phyloP scores from a whole-genome alignment of 2,888 invertebrate genomes.

The Drosophila differens region DNA sequence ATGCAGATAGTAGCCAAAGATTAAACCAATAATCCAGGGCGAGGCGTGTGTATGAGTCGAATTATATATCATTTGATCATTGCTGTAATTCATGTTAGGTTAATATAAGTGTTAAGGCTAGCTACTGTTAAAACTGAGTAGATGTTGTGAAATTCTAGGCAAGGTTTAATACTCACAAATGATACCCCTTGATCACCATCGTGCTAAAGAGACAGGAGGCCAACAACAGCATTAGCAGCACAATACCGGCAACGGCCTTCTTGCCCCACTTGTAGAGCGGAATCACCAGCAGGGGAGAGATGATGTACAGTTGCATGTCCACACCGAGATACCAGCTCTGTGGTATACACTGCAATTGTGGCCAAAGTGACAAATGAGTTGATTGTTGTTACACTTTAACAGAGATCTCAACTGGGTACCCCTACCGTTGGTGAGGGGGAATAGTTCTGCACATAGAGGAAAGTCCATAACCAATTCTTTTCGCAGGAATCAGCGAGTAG shows the following conservation, averaged over 20 bases:
- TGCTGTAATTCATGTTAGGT: not conserved
- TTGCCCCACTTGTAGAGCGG: conserved; percentile 84
- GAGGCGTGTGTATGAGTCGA: conserved; percentile 71
- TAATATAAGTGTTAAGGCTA: not conserved
- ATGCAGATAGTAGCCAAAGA: conserved; percentile 78
- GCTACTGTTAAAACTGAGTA: not conserved
- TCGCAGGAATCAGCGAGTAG: no score
- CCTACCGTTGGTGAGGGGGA: conserved; percentile 64
- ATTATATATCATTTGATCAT: conserved; percentile 54
- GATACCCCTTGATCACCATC: conserved; percentile 48
- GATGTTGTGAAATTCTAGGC: not conserved
- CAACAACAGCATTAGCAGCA: conserved; percentile 58
- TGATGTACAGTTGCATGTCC: conserved; percentile 87
- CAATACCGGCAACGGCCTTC: conserved; percentile 63
- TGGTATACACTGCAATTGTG: conserved; percentile 84
- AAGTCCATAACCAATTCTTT: conserved; percentile 84
- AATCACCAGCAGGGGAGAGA: conserved; percentile 86
- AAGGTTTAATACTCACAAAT: conserved; percentile 32
- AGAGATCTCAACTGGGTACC: not conserved
- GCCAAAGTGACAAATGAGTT: not conserved
- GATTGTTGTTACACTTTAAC: not conserved
- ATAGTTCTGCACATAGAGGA: conserved; percentile 86
- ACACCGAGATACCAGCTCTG: conserved; percentile 87
- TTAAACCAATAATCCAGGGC: conserved; percentile 76
- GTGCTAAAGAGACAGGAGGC: conserved; percentile 57